phyloP scores from a whole-genome alignment of 2,797 vertebrate genomes.

The Characodon lateralis region DNA sequence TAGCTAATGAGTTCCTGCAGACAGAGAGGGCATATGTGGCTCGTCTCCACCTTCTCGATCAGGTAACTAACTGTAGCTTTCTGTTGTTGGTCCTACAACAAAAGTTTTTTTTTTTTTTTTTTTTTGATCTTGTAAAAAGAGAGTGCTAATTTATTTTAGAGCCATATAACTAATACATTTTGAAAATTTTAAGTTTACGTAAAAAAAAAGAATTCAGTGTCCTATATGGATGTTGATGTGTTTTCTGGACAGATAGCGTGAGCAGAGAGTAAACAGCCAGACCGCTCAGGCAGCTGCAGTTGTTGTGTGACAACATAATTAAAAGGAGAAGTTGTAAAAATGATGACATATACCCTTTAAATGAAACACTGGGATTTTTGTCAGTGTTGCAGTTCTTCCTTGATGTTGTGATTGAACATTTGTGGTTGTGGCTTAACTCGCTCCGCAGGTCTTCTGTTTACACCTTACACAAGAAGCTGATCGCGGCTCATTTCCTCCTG shows the following conservation, averaged over 20 bases:
- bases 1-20: conserved; percentile 87
- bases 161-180: background rate
- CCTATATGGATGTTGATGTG: too few species aligned
- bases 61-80: conserved; percentile 77
- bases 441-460: conserved; percentile 84
- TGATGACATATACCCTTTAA: too few species aligned
- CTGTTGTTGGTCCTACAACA: too few species aligned
- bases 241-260: background rate
- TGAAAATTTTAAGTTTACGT: background rate
- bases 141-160: background rate
- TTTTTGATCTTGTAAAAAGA: background rate
- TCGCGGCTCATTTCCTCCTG: conserved; percentile 83
- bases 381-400: background rate
- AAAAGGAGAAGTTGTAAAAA: background rate
- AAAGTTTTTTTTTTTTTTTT: background rate
- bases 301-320: background rate
- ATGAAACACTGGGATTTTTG: too few species aligned
- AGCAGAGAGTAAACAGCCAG: background rate
- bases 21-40: conserved; percentile 88
- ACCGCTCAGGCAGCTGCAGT: background rate
- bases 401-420: background rate
- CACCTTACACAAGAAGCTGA: conserved; percentile 85
- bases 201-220: background rate
- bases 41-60: conserved; percentile 88
- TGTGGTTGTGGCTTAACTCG: background rate